Evolutionary conservation across 2,113 vertebrate species (phyloP).

Genomic region (Anolis carolinensis): DNA sequence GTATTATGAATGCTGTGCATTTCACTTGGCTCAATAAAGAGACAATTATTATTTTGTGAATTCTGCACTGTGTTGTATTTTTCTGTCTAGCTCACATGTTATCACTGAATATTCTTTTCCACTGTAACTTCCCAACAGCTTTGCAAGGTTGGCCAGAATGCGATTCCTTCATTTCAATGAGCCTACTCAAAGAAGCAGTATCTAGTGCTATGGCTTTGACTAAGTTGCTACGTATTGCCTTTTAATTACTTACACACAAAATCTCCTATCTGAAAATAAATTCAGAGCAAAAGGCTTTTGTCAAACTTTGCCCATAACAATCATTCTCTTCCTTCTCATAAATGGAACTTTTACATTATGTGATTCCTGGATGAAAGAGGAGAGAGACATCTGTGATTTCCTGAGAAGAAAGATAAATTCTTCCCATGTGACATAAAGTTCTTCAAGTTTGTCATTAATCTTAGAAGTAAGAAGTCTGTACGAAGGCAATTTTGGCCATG

Average conservation of each 20-base stretch:
- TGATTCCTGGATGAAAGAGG: constrained; percentile 2
- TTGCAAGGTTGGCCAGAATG: too few relatives aligned
- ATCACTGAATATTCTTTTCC: too few relatives aligned
- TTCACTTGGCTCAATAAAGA: too few relatives aligned
- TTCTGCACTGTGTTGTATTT: too few relatives aligned
- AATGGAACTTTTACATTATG: neutral
- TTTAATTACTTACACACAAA: neutral
- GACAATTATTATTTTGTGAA: too few relatives aligned
- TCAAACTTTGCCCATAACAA: neutral
- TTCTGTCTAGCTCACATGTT: too few relatives aligned
- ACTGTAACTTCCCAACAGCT: too few relatives aligned
- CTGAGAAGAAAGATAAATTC: neutral
- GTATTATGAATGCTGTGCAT: too few relatives aligned
- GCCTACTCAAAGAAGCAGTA: too few relatives aligned
- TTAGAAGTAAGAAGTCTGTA: neutral
- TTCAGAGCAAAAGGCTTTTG: neutral
- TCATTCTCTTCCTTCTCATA: neutral
- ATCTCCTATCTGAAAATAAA: neutral
- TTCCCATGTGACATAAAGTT: neutral
- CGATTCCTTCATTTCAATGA: too few relatives aligned
- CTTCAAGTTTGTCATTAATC: constrained; percentile 41
- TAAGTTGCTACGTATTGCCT: neutral
- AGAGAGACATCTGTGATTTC: constrained; percentile 11
- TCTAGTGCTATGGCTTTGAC: neutral
- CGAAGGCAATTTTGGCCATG: constrained; percentile 37